Evolutionary conservation across 2,888 invertebrate genomes (phyloP), one percentile per base, ranked within the genome.

Genomic region (Gymnocheta viridis): DNA sequence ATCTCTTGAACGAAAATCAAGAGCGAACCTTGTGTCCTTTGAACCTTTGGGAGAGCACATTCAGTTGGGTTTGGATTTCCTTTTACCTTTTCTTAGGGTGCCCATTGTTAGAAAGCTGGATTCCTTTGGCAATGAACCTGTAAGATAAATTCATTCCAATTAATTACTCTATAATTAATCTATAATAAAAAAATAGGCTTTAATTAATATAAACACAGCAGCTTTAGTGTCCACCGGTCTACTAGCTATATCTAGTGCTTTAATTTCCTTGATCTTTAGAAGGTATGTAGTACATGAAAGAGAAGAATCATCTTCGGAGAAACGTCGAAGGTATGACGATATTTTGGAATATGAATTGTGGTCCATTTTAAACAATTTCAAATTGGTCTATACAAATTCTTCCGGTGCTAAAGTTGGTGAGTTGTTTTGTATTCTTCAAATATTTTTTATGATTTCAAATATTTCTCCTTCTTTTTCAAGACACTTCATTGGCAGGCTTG

Each of bases 81-180:
- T 89, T 29, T 54, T 90, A 85, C 90, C 90, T 2, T 90, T 90
- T 38, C 29, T 90, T 0, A 87, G 88, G 67, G 87, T 90, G 74
- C 90, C 90, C 1, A 70, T 89, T 12, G 86, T 87, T 22, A 78
- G 79, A 9, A 38, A 56, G 14, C 10, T 51, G 9, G 85, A 86
- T 70, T 58, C 72, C 17, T 32, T 72, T 58, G 87, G 86, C 38
- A 82, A 82, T 60, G 80, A 85, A 56, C 81, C 82, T 41, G 86
- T 87, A 79, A 81, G 82, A 67, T 35, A 12, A 41, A 19, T 44
- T 41, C 19, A 2, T 12, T 1, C 10, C 12, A 2, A n/a, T 27
- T 41, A 14, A 9, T 7, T 12, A 41, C 10, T 17, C 17, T 7
- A 6, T 4, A 32, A 17, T 17, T 32, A n/a, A 14, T 22, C 4